Base-by-base conservation (phyloP, 2,113 vertebrate species). In the Catharus bicknelli region DNA sequence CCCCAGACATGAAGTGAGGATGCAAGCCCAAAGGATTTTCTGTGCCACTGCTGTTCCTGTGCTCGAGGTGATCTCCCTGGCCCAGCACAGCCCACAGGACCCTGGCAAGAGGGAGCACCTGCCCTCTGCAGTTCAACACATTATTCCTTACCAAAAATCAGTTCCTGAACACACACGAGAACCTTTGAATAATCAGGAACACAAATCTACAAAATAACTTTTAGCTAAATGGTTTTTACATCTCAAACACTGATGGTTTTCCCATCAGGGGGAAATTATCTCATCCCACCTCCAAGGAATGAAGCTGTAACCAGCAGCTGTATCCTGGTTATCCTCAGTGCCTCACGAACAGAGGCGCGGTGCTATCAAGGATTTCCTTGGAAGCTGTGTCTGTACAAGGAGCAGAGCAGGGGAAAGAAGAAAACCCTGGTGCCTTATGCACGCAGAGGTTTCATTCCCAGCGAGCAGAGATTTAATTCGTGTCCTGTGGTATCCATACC, bases 11-110 rank as follows among this genome's bases (percentile, higher is more conserved):
- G 16, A 15, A 51, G 61, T 0, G 1, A 79, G 59, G 58, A 64
- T 30, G 10, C 30, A 59, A 48, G 64, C 7, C 30, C 50, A 27
- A 40, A 51, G 32, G 62, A 61, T 20, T 8, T n/a, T n/a, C 50
- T 0, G 0, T 38, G 59, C 17, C 36, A 29, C 16, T 17, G 22
- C 1, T 1, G 6, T 17, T 38, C 75, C 36, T 2, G 0, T 1
- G 22, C 26, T 34, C 0, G 0, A 48, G 58, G 27, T 8, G 61
- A 36, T 22, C 11, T 30, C 53, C 19, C n/a, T 12, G 15, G n/a
- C 36, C 21, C 55, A n/a, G 74, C 2, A 0, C n/a, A 82, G 13
- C 16, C 32, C 62, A 59, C 43, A 43, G 29, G 36, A 38, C 12
- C 30, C 36, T 0, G 0, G 9, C 11, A 21, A 62, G 23, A 0